Base-by-base conservation (phyloP, 1,140 invertebrate species). In the Aphidius gifuensis region DNA sequence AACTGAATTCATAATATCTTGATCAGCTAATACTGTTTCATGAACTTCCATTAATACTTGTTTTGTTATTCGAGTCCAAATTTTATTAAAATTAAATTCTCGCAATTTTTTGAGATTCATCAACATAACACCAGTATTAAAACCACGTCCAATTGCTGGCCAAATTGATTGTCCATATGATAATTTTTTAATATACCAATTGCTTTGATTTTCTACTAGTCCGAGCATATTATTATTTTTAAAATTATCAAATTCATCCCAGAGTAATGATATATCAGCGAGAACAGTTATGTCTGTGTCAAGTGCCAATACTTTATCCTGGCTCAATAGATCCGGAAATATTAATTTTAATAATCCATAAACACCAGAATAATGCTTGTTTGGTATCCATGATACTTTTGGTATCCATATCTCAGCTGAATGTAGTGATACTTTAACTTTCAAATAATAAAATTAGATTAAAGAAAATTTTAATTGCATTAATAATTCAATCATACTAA, bases 1-100 rank as follows among this genome's bases (percentile, higher is more conserved):
- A 9, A 96, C 87, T 3, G 93, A 89, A 80, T 97, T 97, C 68
- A 97, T 92, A 65, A 97, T 92, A 80, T 97, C 94, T 80, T 96
- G 94, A 82, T 96, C 94, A 50, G 93, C 93, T 65, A 97, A 79
- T 60, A 87, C 89, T 0, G 92, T 94, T 39, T 89, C 85, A 5
- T 85, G 80, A 80, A 91, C 88, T 8, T 85, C 78, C 61, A 84
- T 83, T 4, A 93, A 82, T 68, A 93, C 89, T 62, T 86, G 84
- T 72, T 89, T 89, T 0, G 93, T 87, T 21, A 92, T 86, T 46
- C 85, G 79, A 56, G 86, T 80, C 94, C 94, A 97, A 53, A 90
- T 77, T 46, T 84, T 83, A 39, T 84, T 85, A 90, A 94, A 97
- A 68, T 87, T 84, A 6, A 86, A 75, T 58, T 81, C 70, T 62